These are phyloP conservation scores for Hydrozoanthus gracilis DNA, from an alignment of 92 coral and sea anemone species.

Conservation along the genomic window DNA sequence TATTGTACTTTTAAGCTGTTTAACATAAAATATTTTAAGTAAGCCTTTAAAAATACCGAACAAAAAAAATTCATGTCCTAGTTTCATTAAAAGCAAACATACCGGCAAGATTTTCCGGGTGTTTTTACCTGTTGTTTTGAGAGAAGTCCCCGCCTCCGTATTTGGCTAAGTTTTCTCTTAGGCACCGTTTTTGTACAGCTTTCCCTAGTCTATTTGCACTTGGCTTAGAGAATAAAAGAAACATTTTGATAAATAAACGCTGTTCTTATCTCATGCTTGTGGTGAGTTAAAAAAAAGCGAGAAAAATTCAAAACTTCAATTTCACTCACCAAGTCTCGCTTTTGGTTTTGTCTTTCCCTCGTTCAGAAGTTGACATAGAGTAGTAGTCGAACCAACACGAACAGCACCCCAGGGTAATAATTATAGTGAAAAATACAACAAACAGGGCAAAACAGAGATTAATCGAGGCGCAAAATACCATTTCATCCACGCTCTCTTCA, in stretches of 20 bases:
- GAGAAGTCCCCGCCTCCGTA: constrained; percentile 4
- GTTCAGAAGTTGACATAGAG: constrained; percentile 82
- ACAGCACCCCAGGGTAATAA: constrained; percentile 94
- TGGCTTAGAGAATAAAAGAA: constrained; percentile 46
- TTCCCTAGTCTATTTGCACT: constrained; percentile 61
- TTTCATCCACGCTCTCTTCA: constrained; percentile 78
- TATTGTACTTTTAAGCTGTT: too few relatives aligned
- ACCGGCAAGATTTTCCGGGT: background rate
- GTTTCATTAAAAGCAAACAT: background rate
- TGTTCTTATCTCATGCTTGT: background rate
- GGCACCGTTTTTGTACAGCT: constrained; percentile 29
- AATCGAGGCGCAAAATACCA: constrained; percentile 98
- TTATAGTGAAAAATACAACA: constrained; percentile 89
- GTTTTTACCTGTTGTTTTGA: constrained; percentile 22
- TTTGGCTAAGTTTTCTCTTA: constrained; percentile 34
- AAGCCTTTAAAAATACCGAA: too few relatives aligned
- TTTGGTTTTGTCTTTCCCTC: constrained; percentile 73
- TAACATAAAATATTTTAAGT: too few relatives aligned
- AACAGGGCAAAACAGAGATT: constrained; percentile 97
- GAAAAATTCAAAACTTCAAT: background rate
- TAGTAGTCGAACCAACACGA: constrained; percentile 99
- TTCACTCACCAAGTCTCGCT: constrained; percentile 88
- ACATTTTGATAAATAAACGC: background rate
- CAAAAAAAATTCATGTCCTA: too few relatives aligned
- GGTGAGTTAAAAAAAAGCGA: background rate